A percentile compares a stretch with the other conserved stretches of the same genome.
Evolutionary conservation across 2,797 vertebrate genomes (phyloP).

Genomic region (Pseudomugil gertrudae): DNA sequence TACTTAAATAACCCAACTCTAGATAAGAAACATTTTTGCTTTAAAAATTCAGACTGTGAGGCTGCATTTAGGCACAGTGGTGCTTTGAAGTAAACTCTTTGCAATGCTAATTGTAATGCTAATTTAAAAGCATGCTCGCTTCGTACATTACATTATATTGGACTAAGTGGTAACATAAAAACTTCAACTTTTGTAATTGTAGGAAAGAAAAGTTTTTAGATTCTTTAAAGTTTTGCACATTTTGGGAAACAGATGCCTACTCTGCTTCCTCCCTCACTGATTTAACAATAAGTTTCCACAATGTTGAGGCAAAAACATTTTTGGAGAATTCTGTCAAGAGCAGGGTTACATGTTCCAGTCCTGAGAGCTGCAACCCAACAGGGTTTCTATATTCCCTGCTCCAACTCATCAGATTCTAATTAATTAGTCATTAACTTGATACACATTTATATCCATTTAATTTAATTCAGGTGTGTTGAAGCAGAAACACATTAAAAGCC

Average conservation of each 20-base stretch:
- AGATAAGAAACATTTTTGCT: background rate
- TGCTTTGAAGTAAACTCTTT: background rate
- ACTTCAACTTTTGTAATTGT: background rate
- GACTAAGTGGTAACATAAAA: background rate
- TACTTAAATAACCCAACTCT: conserved; percentile 24
- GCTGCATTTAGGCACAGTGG: background rate
- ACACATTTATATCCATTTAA: no score
- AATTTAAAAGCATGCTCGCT: background rate
- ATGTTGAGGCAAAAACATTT: background rate
- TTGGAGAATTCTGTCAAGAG: background rate
- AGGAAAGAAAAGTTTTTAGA: background rate
- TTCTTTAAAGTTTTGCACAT: background rate
- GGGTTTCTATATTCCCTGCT: no score
- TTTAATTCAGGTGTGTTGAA: no score
- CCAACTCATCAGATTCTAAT: no score
- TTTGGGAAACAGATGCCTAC: background rate
- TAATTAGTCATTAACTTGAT: no score
- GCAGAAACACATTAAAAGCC: no score
- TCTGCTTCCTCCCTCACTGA: background rate
- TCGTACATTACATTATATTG: background rate
- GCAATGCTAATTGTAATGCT: background rate
- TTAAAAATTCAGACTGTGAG: background rate
- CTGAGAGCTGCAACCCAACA: no score
- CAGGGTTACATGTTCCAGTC: no score
- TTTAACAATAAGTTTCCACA: background rate